Evolutionary conservation across 2,888 invertebrate species (phyloP).

Genomic region (Alsophila aescularia): DNA sequence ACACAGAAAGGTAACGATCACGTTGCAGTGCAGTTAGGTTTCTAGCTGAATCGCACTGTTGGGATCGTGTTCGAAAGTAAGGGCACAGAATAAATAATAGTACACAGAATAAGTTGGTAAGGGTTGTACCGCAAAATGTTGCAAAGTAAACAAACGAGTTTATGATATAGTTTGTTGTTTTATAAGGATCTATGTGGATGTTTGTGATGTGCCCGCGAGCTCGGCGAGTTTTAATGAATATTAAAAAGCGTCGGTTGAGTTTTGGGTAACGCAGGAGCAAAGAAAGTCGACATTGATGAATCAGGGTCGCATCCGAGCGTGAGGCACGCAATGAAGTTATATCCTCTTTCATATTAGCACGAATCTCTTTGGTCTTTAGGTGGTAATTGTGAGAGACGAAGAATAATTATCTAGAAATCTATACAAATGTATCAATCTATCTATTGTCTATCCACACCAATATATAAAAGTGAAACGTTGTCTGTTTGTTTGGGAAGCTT

Average conservation of each 20-base stretch:
- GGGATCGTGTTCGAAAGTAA: too few species aligned
- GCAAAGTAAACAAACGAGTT: conserved; percentile 3
- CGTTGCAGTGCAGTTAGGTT: too few species aligned
- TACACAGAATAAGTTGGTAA: too few species aligned
- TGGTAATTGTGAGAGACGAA: too few species aligned
- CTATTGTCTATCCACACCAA: too few species aligned
- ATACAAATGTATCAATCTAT: too few species aligned
- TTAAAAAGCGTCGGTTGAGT: conserved; percentile 49
- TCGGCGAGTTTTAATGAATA: conserved; percentile 46
- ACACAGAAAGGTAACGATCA: too few species aligned
- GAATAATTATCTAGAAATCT: too few species aligned
- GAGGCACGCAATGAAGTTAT: conserved; percentile 11
- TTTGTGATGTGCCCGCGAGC: conserved; percentile 34
- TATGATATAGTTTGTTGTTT: conserved; percentile 10
- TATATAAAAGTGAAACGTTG: too few species aligned
- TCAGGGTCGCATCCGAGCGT: conserved; percentile 16
- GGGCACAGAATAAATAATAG: background rate
- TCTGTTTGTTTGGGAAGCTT: too few species aligned
- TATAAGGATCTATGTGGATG: conserved; percentile 19
- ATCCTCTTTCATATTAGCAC: background rate
- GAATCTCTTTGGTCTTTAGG: too few species aligned
- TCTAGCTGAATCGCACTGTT: too few species aligned
- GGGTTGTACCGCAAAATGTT: background rate
- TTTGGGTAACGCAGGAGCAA: conserved; percentile 44
- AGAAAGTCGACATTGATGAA: conserved; percentile 63